Evolutionary conservation across 2,113 vertebrate species (phyloP).

Genomic region (Neotragus moschatus): DNA sequence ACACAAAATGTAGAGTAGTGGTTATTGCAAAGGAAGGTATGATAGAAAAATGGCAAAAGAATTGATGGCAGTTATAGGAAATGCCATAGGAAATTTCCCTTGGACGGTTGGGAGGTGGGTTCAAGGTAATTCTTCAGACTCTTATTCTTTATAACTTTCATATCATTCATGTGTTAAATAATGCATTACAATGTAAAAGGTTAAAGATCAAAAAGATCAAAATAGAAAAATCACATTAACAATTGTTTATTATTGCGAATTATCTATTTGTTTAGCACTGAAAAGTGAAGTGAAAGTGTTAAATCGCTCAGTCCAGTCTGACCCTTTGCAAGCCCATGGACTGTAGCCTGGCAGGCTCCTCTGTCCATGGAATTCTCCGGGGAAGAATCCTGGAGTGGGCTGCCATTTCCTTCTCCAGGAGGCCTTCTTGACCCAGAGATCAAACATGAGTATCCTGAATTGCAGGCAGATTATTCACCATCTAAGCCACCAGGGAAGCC

Average conservation of each 20-base stretch:
- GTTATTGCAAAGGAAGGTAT: neutral
- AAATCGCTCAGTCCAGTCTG: neutral
- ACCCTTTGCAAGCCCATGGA: neutral
- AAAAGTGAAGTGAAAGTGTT: neutral
- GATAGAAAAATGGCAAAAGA: neutral
- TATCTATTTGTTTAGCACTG: neutral
- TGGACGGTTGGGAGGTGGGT: neutral
- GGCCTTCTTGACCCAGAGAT: neutral
- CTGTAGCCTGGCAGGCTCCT: neutral
- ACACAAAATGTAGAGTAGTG: neutral
- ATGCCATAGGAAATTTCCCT: neutral
- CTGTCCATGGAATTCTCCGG: neutral
- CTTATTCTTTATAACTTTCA: neutral
- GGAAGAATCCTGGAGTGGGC: neutral
- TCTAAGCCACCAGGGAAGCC: neutral
- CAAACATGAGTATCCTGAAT: neutral
- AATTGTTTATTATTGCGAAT: neutral
- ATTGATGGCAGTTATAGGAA: neutral
- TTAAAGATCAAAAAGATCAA: neutral
- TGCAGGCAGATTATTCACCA: neutral
- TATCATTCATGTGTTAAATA: neutral
- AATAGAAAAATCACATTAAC: neutral
- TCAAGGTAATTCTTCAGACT: neutral
- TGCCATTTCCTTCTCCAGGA: neutral
- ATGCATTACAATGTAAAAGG: neutral